Evolutionary conservation across 2,888 invertebrate genomes (phyloP).

Genomic region (Nomada hirtipes): DNA sequence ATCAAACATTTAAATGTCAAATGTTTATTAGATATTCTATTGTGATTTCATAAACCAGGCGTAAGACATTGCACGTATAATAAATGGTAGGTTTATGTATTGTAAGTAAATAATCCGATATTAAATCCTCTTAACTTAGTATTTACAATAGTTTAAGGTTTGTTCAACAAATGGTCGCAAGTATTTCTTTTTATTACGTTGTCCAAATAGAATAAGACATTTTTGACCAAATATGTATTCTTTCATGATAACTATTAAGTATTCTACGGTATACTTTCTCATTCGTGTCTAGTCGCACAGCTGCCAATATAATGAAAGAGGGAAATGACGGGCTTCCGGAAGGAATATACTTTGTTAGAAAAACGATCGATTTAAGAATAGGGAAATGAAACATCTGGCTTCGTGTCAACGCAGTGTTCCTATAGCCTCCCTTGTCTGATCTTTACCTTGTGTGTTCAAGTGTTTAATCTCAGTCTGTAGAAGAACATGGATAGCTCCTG

Average conservation of each 20-base stretch:
- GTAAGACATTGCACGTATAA: no score
- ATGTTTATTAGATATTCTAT: no score
- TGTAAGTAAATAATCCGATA: no score
- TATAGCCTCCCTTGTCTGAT: conserved; percentile 48
- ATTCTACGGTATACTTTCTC: background rate
- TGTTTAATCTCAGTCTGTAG: conserved; percentile 68
- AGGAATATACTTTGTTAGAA: background rate
- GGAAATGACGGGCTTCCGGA: background rate
- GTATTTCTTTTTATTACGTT: no score
- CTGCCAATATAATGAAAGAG: conserved; percentile 10
- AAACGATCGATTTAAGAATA: conserved; percentile 18
- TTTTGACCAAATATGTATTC: no score
- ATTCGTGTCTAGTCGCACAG: background rate
- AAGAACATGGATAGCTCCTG: conserved; percentile 27
- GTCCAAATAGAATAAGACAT: no score
- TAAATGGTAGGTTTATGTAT: no score
- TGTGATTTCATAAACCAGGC: no score
- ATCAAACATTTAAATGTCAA: no score
- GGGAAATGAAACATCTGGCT: conserved; percentile 55
- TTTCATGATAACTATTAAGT: background rate
- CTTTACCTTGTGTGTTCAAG: conserved; percentile 68
- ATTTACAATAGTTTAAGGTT: no score
- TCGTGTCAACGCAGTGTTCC: conserved; percentile 50
- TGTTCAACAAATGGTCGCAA: no score
- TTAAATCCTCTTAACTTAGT: no score